Conservation (phyloP, 2,797 vertebrate species). For the Poecilia velifera region DNA sequence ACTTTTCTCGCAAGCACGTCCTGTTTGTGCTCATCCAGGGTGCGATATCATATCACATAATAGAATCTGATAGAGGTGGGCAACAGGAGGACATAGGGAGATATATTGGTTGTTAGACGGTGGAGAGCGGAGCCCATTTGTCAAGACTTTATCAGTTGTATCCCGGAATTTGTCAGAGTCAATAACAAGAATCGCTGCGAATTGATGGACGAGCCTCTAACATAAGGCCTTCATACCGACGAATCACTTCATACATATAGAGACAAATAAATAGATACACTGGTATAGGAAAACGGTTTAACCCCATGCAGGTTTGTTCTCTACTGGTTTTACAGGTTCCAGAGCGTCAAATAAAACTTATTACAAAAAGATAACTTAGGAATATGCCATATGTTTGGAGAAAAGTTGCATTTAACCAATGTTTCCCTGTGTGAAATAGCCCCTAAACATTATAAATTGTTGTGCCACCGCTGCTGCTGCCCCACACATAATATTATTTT, state of each 20-base stretch:
- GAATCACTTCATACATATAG: not conserved
- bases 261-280: not conserved
- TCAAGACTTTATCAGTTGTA: slow-evolving; percentile 69
- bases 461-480: not conserved
- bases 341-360: not conserved
- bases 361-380: not conserved
- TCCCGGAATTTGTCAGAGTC: slow-evolving; percentile 70
- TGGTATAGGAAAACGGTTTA: not conserved
- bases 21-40: slow-evolving; percentile 31
- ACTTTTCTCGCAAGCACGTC: slow-evolving; percentile 35
- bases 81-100: slow-evolving; percentile 48
- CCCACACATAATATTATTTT: too few relatives aligned
- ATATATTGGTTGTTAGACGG: slow-evolving; percentile 63
- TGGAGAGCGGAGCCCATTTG: slow-evolving; percentile 60
- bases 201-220: slow-evolving; percentile 56
- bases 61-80: slow-evolving; percentile 66
- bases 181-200: slow-evolving; percentile 64
- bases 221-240: slow-evolving; percentile 15
- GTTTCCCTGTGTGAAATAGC: not conserved
- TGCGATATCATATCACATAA: slow-evolving; percentile 72
- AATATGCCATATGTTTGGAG: not conserved
- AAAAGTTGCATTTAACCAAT: not conserved
- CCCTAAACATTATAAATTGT: not conserved
- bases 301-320: not conserved
- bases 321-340: not conserved